Evolutionary conservation across 2,888 invertebrate species (phyloP).

Genomic region (Micoletzkya japonica): DNA sequence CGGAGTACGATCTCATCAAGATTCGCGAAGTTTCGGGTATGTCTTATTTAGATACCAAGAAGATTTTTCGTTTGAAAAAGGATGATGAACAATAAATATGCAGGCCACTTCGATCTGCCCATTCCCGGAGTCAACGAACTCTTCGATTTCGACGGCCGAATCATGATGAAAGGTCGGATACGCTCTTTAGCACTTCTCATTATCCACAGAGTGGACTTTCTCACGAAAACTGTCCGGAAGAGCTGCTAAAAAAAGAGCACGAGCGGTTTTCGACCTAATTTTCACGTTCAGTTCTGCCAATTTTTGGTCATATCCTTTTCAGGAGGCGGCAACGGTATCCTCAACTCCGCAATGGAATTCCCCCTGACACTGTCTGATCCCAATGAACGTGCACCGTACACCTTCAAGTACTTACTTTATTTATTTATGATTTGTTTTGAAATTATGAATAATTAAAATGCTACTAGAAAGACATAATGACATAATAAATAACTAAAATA

Average conservation of each 20-base stretch:
- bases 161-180: constrained; percentile 34
- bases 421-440: not conserved
- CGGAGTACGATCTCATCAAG: constrained; percentile 53
- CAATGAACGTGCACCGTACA: constrained; percentile 54
- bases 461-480: not conserved
- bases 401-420: constrained; percentile 46
- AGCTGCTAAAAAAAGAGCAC: too few relatives aligned
- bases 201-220: not conserved
- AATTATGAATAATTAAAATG: not conserved
- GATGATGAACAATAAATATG: too few relatives aligned
- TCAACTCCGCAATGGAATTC: constrained; percentile 55
- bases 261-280: too few relatives aligned
- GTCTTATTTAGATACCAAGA: not conserved
- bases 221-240: not conserved
- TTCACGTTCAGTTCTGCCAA: too few relatives aligned
- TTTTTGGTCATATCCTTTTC: too few relatives aligned
- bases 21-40: constrained; percentile 47
- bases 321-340: constrained; percentile 53
- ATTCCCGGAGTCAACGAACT: constrained; percentile 54
- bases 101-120: constrained; percentile 49
- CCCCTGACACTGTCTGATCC: constrained; percentile 53
- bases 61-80: not conserved
- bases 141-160: constrained; percentile 55
- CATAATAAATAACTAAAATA: not conserved
- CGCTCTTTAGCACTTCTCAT: not conserved